Base-by-base conservation (phyloP, 2,888 invertebrate species). In the Fragum whitleyi region DNA sequence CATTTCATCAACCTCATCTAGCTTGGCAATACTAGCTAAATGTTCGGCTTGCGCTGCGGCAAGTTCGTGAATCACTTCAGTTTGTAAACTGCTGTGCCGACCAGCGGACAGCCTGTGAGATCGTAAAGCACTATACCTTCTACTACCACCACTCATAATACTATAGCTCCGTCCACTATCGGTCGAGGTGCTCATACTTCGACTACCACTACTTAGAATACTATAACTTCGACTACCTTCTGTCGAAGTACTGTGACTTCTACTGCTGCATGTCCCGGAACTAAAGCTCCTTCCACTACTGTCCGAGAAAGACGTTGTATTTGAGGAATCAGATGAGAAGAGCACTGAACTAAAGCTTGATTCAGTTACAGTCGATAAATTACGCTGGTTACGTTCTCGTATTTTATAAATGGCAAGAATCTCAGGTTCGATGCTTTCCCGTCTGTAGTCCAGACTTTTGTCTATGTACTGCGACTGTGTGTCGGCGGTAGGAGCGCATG, bases 61-160 rank as follows among this genome's bases (percentile, higher is more conserved):
- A 51, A 84, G 78, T 61, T 84, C 84, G 42, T 84, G 84, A 29
- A 84, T 84, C 6, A 84, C 84, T 32, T 84, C 84, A 9, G 80
- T 73, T 23, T 84, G 80, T 23, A 84, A 61, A 69, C 77, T 72
- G 55, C 80, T 80, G 6, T 84, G 84, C 53, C 84, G 71, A 16
- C 74, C 76, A 21, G 71, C 69, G 0, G 84, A 80, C 28, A 81
- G 36, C 19, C 81, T 67, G 19, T 77, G 76, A 32, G 65, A 32
- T 32, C 72, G 65, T 39, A 83, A 28, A 19, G 53, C 55, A 71
- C 84, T 80, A 16, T 65, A 68, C 19, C 75, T 29, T 32, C 84
- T 67, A 6, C 65, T 67, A 47, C 51, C 53, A 26, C 74, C 69
- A n/a, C 74, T 51, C 5, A 77, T 62, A 5, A 68, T 65, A 67